Percentiles rank a stretch among this genome's conserved stretches.
Evolutionary conservation across 2,113 vertebrate genomes (phyloP).

Genomic region (Nesoenas mayeri): DNA sequence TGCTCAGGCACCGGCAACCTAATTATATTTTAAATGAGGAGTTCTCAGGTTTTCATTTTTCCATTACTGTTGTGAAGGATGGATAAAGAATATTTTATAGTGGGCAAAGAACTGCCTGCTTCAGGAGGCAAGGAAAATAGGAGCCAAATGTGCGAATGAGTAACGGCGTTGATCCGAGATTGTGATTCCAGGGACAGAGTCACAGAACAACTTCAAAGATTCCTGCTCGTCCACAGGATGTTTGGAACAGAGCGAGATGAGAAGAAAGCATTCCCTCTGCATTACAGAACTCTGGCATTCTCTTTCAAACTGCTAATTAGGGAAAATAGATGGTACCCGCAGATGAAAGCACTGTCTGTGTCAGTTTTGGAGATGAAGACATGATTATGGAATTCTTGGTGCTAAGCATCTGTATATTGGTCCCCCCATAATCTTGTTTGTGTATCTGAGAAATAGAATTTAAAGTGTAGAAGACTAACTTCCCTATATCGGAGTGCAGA

Average conservation of each 20-base stretch:
- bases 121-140: background rate
- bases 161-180: background rate
- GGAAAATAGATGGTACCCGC: slow-evolving; percentile 23
- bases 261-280: slow-evolving; percentile 47
- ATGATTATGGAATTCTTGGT: background rate
- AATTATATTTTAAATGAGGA: background rate
- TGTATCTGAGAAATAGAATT: background rate
- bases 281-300: slow-evolving; percentile 52
- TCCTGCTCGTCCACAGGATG: slow-evolving; percentile 19
- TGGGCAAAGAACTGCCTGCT: background rate
- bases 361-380: slow-evolving; percentile 12
- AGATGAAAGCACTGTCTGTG: slow-evolving; percentile 18
- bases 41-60: background rate
- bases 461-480: background rate
- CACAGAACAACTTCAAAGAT: slow-evolving; percentile 55
- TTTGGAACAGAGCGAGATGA: slow-evolving; percentile 57
- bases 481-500: background rate
- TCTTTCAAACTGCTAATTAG: slow-evolving; percentile 58
- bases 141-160: slow-evolving; percentile 16
- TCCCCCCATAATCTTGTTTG: background rate
- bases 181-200: slow-evolving; percentile 47
- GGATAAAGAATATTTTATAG: background rate
- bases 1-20: background rate
- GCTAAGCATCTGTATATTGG: background rate
- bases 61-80: background rate